Percentiles rank a stretch among this genome's conserved stretches.
These are phyloP conservation scores for Zootermopsis nevadensis DNA, from an alignment of 2,888 invertebrate species.

Conservation along the genomic window DNA sequence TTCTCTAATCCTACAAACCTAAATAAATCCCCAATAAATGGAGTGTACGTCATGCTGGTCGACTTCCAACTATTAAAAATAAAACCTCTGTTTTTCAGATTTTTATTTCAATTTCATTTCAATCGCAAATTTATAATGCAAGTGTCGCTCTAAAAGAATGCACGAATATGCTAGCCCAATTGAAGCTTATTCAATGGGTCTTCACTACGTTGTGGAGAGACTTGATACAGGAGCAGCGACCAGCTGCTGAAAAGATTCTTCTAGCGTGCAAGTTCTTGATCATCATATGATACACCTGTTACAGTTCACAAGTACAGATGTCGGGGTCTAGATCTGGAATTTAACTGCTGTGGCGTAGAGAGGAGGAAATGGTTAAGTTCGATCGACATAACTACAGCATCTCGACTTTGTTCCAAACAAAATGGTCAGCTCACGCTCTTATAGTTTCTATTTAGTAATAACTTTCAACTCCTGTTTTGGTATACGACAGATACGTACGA, in stretches of 20 bases:
- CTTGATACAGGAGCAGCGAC: not conserved
- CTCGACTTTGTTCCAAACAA: too few species aligned
- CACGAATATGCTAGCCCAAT: not conserved
- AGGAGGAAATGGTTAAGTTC: too few species aligned
- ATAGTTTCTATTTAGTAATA: too few species aligned
- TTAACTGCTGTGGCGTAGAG: too few species aligned
- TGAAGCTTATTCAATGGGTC: not conserved
- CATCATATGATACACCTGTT: constrained; percentile 2
- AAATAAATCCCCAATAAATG: not conserved
- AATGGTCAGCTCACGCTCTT: too few species aligned
- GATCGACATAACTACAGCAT: too few species aligned
- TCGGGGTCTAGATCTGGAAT: too few species aligned
- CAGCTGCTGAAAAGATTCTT: not conserved
- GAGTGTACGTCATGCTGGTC: not conserved
- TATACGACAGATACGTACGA: too few species aligned
- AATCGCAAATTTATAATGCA: not conserved
- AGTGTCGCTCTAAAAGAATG: not conserved
- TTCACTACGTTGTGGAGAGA: not conserved
- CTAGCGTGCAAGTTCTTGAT: not conserved
- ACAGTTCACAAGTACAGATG: not conserved
- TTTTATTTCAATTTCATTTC: not conserved
- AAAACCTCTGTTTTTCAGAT: not conserved
- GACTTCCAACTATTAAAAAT: not conserved
- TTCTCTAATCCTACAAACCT: constrained; percentile 28
- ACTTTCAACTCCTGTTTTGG: too few species aligned